These are phyloP conservation scores for Steinernema hermaphroditum DNA, from an alignment of 2,888 invertebrate species.

Conservation along the genomic window DNA sequence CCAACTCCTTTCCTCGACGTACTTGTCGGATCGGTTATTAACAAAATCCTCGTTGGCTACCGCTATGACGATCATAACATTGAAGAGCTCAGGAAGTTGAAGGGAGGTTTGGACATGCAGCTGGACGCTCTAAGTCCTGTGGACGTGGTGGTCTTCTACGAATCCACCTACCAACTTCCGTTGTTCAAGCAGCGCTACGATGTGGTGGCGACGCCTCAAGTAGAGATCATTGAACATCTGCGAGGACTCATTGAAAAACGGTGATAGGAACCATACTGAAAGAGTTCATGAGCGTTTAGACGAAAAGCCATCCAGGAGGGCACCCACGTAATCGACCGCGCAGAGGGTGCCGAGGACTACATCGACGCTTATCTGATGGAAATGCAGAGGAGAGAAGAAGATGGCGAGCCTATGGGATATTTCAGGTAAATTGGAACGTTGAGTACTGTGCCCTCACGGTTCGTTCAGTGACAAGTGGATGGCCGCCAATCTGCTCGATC, in stretches of 20 bases:
- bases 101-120: not conserved
- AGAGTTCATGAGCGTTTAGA: too few species aligned
- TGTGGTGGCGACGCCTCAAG: not conserved
- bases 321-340: not conserved
- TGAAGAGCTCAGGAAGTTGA: not conserved
- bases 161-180: not conserved
- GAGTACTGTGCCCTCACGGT: not conserved
- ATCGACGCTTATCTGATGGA: constrained; percentile 6
- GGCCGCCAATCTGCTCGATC: not conserved
- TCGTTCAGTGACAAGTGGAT: not conserved
- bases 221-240: not conserved
- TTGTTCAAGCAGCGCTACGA: not conserved
- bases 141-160: not conserved
- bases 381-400: not conserved
- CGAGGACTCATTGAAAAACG: not conserved
- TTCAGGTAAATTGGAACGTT: not conserved
- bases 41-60: not conserved
- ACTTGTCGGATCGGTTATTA: not conserved
- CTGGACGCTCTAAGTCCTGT: not conserved
- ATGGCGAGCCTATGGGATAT: not conserved
- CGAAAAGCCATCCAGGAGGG: not conserved
- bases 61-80: not conserved
- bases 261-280: too few species aligned
- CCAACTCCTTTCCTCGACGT: not conserved
- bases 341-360: not conserved